These are phyloP conservation scores for Deilephila elpenor DNA, from an alignment of 2,888 invertebrate species.

Conservation along the genomic window DNA sequence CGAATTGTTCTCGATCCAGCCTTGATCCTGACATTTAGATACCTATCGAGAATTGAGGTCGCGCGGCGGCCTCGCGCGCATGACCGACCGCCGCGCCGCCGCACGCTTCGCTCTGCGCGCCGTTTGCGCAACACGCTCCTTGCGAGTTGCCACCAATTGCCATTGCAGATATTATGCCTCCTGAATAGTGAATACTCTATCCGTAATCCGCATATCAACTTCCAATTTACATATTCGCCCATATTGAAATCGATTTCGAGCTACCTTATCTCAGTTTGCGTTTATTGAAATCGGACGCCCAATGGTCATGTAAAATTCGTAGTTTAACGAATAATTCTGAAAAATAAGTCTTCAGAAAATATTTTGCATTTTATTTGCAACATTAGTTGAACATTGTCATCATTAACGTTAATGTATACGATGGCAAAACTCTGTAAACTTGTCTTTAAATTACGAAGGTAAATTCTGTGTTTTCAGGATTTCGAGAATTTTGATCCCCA, in stretches of 20 bases:
- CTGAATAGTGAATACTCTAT: neutral
- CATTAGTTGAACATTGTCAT: neutral
- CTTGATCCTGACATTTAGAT: slow-evolving; percentile 79
- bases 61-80: slow-evolving; percentile 64
- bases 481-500: too few species aligned
- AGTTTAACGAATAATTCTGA: neutral
- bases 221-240: neutral
- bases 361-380: neutral
- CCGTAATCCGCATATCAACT: neutral
- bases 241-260: neutral
- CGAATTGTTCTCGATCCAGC: slow-evolving; percentile 48
- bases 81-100: slow-evolving; percentile 36
- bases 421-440: too few species aligned
- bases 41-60: slow-evolving; percentile 63
- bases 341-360: neutral
- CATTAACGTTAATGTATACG: neutral
- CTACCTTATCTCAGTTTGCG: too few species aligned
- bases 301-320: neutral
- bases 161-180: slow-evolving; percentile 18
- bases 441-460: too few species aligned
- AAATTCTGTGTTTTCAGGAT: too few species aligned
- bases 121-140: slow-evolving; percentile 59
- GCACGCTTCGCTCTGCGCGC: slow-evolving; percentile 41
- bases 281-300: neutral
- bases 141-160: slow-evolving; percentile 35